phyloP scores from a whole-genome alignment of 1,140 invertebrate genomes.

The Drosophila pachea region DNA sequence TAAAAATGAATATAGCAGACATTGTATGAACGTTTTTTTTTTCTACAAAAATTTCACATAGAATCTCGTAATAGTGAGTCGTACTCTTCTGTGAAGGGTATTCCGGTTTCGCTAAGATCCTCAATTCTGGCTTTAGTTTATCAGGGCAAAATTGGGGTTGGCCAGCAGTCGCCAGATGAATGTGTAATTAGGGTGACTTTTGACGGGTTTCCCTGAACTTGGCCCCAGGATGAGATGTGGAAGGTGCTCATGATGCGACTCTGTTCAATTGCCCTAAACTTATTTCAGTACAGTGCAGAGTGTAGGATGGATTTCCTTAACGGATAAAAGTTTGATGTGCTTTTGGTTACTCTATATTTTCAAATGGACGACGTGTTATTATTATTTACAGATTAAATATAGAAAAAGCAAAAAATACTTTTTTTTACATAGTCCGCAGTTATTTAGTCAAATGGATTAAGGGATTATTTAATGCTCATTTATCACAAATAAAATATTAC shows the following conservation, averaged over 20 bases:
- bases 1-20: too few species aligned
- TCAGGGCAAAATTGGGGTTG: constrained; percentile 12
- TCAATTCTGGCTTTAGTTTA: too few species aligned
- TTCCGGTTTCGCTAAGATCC: too few species aligned
- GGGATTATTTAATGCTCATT: neutral
- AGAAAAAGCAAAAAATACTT: too few species aligned
- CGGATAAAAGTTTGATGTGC: neutral
- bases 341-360: neutral
- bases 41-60: too few species aligned
- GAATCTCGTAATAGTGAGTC: too few species aligned
- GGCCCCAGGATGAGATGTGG: constrained; percentile 37
- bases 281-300: neutral
- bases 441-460: neutral
- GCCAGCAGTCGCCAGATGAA: constrained; percentile 5
- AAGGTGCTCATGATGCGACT: constrained; percentile 32
- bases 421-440: neutral
- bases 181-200: constrained; percentile 65
- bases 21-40: too few species aligned
- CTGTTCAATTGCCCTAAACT: constrained; percentile 4
- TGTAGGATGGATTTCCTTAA: neutral
- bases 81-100: too few species aligned
- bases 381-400: too few species aligned
- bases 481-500: neutral
- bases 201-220: constrained; percentile 28
- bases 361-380: too few species aligned